Evolutionary conservation across 1,140 invertebrate genomes (phyloP), one percentile per base, ranked within the genome.

Genomic region (Ditylenchus dipsaci): DNA sequence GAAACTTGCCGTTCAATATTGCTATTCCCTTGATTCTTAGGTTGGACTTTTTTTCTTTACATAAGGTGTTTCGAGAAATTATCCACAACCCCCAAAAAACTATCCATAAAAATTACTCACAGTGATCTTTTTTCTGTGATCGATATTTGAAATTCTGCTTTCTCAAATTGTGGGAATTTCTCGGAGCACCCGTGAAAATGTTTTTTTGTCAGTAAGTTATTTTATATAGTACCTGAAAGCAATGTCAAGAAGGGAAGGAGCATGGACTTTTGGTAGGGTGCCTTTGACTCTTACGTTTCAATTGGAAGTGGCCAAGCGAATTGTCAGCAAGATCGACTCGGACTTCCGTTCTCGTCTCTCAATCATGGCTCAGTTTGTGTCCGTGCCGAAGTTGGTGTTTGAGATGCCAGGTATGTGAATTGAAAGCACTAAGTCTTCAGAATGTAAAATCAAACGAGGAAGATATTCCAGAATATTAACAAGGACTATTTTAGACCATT

Each of bases 1-100:
- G 95, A 33, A 99, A 99, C 86, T 86, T 99, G 58, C 96, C 96
- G 0, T 99, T 99, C 83, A 95, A 89, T 84, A 89, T 99, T 13
- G 91, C 95, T 3, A 96, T 94, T 8, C 90, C 90, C 33, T 85
- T 99, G 1, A 90, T 97, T 26, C 90, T 98, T 64, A 87, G 88
- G 75, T 80, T 49, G 21, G 56, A 23, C 29, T 68, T 0, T 7
- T 63, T 63, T 57, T 57, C n/a, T 65, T 11, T n/a, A n/a, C n/a
- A n/a, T n/a, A n/a, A n/a, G n/a, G n/a, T n/a, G n/a, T n/a, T n/a
- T n/a, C n/a, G n/a, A n/a, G n/a, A n/a, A n/a, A n/a, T n/a, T n/a
- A n/a, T n/a, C n/a, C n/a, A n/a, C n/a, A n/a, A n/a, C n/a, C n/a
- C n/a, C n/a, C n/a, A n/a, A n/a, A n/a, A n/a, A n/a, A n/a, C n/a